Conservation (phyloP, 2,113 vertebrate species). For the Corynorhinus townsendii region DNA sequence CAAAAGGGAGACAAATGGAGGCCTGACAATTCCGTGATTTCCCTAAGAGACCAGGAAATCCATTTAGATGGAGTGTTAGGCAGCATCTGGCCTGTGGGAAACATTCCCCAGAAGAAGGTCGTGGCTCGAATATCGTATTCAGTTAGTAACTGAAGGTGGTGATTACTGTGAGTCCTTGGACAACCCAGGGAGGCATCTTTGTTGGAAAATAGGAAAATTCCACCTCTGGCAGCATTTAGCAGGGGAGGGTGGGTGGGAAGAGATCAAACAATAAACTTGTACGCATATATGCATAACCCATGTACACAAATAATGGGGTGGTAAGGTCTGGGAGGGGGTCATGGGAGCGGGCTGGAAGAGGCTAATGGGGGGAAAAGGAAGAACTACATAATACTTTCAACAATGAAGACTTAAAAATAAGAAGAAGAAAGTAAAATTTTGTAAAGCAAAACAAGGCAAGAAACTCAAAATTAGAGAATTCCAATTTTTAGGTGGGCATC, state of each 20-base stretch:
- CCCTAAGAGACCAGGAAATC: not conserved
- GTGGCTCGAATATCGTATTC: not conserved
- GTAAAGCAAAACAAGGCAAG: not conserved
- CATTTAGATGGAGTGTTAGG: not conserved
- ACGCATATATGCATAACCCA: no score
- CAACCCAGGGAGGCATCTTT: not conserved
- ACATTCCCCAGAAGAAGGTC: not conserved
- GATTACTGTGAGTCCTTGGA: not conserved
- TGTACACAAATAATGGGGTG: no score
- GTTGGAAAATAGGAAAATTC: not conserved
- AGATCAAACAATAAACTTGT: no score
- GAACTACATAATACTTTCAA: no score
- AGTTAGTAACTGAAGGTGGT: not conserved
- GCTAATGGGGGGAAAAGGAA: no score
- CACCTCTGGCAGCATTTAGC: not conserved
- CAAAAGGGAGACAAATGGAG: constrained; percentile 25
- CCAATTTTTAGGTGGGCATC: not conserved
- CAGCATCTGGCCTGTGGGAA: not conserved
- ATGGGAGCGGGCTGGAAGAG: no score
- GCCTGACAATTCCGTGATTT: not conserved
- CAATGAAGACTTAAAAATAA: no score
- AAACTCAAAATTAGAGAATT: not conserved
- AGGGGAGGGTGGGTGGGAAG: no score
- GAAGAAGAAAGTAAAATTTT: not conserved
- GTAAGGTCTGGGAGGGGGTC: no score